phyloP scores from a whole-genome alignment of 2,113 vertebrate genomes.

The Phaetusa simplex region DNA sequence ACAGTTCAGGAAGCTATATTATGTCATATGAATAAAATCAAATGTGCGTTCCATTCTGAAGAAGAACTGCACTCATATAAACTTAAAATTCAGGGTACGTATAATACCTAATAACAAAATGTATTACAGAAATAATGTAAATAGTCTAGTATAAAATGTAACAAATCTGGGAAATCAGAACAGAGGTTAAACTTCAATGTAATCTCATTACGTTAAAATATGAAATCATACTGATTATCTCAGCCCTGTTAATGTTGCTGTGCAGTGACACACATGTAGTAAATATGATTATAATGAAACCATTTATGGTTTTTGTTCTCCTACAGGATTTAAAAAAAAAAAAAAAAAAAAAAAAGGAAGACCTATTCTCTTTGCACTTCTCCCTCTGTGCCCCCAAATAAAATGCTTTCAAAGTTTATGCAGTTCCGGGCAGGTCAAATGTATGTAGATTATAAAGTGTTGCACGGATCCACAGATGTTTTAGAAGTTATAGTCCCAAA shows the following conservation, averaged over 20 bases:
- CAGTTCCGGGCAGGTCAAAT: neutral
- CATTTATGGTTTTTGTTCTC: neutral
- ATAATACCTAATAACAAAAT: neutral
- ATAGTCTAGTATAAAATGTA: neutral
- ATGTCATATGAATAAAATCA: neutral
- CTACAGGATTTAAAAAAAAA: neutral
- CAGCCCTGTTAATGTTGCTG: neutral
- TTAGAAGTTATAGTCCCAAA: slow-evolving; percentile 17
- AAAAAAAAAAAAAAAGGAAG: neutral
- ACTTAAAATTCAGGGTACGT: neutral
- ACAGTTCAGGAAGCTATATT: neutral
- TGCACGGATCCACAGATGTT: neutral
- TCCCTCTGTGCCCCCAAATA: neutral
- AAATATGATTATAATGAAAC: slow-evolving; percentile 27
- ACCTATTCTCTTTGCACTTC: neutral
- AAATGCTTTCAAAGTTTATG: neutral
- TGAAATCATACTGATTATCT: slow-evolving; percentile 39
- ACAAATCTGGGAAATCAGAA: neutral
- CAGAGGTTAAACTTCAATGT: neutral
- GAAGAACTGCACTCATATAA: neutral
- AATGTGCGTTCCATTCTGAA: neutral
- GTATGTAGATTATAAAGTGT: neutral
- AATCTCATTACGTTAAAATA: slow-evolving; percentile 22
- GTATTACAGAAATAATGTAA: neutral
- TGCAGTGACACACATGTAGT: slow-evolving; percentile 1